Evolutionary conservation across 2,797 vertebrate genomes (phyloP).

Genomic region (Macropus fuliginosus): DNA sequence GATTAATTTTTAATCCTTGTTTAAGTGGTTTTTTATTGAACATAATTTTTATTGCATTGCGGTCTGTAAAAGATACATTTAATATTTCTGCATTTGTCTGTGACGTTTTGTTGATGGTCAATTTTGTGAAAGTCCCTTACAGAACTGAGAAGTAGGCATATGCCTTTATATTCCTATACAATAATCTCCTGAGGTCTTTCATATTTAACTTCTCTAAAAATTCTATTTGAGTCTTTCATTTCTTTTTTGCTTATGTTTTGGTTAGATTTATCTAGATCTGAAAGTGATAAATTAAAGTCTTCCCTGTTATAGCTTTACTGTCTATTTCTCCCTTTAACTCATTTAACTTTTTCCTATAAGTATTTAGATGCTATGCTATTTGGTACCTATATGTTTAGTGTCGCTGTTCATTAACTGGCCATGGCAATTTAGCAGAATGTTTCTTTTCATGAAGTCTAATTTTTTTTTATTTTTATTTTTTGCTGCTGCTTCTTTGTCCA

Average conservation of each 20-base stretch:
- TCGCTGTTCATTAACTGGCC: too few species aligned
- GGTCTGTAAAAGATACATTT: background rate
- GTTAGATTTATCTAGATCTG: background rate
- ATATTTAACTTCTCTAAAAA: background rate
- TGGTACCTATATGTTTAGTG: too few species aligned
- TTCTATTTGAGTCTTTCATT: background rate
- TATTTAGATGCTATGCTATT: background rate
- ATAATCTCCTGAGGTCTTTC: background rate
- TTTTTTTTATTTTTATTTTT: too few species aligned
- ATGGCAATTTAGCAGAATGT: too few species aligned
- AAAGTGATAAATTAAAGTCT: background rate
- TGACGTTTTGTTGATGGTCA: background rate
- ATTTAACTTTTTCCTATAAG: background rate
- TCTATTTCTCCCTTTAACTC: background rate
- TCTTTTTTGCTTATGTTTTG: background rate
- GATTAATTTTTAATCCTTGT: background rate
- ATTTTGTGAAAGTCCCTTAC: background rate
- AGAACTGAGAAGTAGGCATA: background rate
- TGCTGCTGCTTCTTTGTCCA: too few species aligned
- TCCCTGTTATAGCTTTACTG: background rate
- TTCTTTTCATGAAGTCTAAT: too few species aligned
- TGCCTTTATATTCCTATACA: background rate
- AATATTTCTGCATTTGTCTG: background rate
- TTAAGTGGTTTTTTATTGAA: background rate
- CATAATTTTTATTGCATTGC: background rate